Conservation (phyloP, 2,797 vertebrate genomes). For the Lycodopsis pacificus region DNA sequence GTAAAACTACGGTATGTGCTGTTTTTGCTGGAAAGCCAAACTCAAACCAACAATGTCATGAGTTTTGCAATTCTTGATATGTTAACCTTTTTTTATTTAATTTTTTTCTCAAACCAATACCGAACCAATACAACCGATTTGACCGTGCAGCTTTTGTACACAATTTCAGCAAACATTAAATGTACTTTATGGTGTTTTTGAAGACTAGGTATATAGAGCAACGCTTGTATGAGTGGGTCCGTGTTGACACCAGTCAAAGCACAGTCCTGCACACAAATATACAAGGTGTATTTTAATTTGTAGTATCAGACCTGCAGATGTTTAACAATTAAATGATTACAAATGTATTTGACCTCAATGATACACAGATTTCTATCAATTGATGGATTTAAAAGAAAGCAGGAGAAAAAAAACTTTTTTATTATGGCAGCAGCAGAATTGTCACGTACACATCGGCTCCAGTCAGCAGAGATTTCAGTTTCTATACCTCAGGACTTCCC, state of each 20-base stretch:
- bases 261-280: neutral
- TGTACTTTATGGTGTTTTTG: too few species aligned
- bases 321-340: neutral
- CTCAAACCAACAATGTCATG: slow-evolving; percentile 19
- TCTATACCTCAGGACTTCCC: slow-evolving; percentile 23
- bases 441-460: slow-evolving; percentile 23
- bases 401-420: neutral
- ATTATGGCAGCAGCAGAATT: slow-evolving; percentile 4
- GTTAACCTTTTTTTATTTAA: too few species aligned
- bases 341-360: neutral
- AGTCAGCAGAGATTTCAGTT: slow-evolving; percentile 22
- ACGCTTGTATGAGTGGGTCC: too few species aligned
- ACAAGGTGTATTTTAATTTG: neutral
- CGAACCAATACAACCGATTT: too few species aligned
- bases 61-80: neutral
- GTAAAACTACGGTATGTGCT: neutral
- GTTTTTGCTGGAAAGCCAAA: neutral
- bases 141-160: too few species aligned
- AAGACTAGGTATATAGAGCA: too few species aligned
- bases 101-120: neutral
- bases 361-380: neutral
- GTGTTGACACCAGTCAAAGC: neutral
- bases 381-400: neutral
- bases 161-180: too few species aligned
- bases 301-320: neutral